phyloP scores from a whole-genome alignment of 2,113 vertebrate genomes.

The Phocoena phocoena region DNA sequence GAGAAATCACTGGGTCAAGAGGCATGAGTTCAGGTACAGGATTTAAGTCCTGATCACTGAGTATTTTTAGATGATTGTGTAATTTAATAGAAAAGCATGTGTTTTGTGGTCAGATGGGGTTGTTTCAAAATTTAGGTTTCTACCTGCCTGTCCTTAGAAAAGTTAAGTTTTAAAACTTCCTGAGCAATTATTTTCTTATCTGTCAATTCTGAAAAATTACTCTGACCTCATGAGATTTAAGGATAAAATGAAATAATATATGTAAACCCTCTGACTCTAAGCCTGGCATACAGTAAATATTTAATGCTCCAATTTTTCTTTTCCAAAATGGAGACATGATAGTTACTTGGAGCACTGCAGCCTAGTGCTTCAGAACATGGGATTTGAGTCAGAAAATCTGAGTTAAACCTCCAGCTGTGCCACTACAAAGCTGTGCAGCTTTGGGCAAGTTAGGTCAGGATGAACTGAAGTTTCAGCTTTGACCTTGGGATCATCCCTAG shows the following conservation, averaged over 20 bases:
- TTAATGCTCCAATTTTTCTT: neutral
- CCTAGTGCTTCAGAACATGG: neutral
- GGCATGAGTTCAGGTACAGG: neutral
- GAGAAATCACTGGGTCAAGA: neutral
- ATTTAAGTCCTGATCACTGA: neutral
- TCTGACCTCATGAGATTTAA: neutral
- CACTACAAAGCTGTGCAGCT: neutral
- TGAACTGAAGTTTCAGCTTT: neutral
- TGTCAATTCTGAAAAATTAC: slow-evolving; percentile 18
- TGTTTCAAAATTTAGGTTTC: slow-evolving; percentile 1
- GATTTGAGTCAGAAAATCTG: neutral
- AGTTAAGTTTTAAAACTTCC: neutral
- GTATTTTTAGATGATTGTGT: neutral
- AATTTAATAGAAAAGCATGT: neutral
- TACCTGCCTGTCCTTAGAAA: neutral
- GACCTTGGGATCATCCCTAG: neutral
- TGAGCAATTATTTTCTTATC: neutral
- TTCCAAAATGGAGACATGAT: neutral
- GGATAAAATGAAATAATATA: neutral
- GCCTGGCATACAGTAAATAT: neutral
- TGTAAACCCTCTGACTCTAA: neutral
- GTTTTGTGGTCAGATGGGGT: neutral
- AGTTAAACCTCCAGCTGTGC: neutral
- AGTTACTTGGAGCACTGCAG: neutral
- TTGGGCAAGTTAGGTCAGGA: neutral